Evolutionary conservation across 2,113 vertebrate species (phyloP).

Genomic region (Tinamus guttatus): DNA sequence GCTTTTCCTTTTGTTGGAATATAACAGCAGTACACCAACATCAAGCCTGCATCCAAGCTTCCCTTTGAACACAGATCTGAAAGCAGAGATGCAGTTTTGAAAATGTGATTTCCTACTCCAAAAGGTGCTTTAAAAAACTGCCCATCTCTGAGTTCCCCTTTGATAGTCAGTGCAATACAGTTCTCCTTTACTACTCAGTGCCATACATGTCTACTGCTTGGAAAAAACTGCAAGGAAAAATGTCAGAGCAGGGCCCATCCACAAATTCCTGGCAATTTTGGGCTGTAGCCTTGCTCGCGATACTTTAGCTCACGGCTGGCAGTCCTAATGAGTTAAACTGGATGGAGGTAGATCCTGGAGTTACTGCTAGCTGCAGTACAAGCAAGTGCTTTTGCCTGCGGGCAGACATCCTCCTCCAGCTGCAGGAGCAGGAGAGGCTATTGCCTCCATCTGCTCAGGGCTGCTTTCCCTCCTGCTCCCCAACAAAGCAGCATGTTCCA

Average conservation of each 20-base stretch:
- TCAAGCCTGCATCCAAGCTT: neutral
- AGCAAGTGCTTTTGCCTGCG: neutral
- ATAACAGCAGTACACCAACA: neutral
- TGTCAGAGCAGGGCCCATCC: neutral
- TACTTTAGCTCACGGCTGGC: neutral
- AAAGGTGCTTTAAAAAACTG: neutral
- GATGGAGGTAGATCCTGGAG: neutral
- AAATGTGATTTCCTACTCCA: neutral
- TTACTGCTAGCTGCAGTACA: constrained; percentile 6
- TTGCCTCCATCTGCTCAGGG: constrained; percentile 41
- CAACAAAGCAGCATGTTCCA: neutral
- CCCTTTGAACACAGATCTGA: neutral
- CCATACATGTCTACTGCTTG: neutral
- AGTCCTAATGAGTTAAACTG: neutral
- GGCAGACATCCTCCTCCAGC: neutral
- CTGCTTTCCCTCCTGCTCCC: neutral
- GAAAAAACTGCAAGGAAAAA: neutral
- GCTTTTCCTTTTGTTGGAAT: neutral
- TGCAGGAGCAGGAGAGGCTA: constrained; percentile 41
- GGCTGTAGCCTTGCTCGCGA: neutral
- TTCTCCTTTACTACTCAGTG: neutral
- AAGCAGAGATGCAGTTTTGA: neutral
- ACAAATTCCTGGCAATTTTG: neutral
- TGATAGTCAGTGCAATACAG: neutral
- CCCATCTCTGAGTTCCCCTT: neutral